These are phyloP conservation scores for Chanos chanos DNA, from an alignment of 2,797 vertebrate genomes.

Conservation along the genomic window DNA sequence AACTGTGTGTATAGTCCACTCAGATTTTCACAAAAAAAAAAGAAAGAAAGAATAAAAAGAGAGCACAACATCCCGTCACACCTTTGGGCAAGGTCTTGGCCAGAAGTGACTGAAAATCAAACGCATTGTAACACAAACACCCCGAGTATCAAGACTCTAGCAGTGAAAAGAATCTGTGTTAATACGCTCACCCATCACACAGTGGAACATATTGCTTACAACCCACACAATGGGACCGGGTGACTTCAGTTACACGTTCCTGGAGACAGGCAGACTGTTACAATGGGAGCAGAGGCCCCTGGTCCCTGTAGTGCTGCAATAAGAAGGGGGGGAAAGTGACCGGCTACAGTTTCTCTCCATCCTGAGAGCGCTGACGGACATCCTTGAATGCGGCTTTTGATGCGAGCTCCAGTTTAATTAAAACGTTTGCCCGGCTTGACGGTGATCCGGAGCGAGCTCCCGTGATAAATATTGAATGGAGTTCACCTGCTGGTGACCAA, in stretches of 20 bases:
- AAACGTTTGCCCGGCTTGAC: conserved; percentile 79
- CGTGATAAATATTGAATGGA: conserved; percentile 84
- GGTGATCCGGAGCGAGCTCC: conserved; percentile 75
- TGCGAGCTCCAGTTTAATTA: conserved; percentile 87
- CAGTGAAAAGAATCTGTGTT: conserved; percentile 85
- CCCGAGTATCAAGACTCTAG: conserved; percentile 73
- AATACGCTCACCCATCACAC: conserved; percentile 81
- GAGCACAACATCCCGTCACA: conserved; percentile 1
- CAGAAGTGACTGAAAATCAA: conserved; percentile 65
- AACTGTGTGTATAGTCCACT: no score
- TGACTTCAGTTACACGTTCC: conserved; percentile 89
- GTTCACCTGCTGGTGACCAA: conserved; percentile 83
- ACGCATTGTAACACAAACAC: conserved; percentile 79
- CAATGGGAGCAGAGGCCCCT: conserved; percentile 79
- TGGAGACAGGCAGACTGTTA: conserved; percentile 84
- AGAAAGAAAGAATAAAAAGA: no score
- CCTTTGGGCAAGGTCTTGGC: conserved; percentile 4
- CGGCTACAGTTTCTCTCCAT: conserved; percentile 85
- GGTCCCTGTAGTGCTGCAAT: conserved; percentile 72
- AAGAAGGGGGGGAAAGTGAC: conserved; percentile 79
- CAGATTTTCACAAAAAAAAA: no score
- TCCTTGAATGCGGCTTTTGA: conserved; percentile 87
- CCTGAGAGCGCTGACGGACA: conserved; percentile 77
- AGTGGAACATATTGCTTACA: conserved; percentile 89
- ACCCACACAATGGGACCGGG: conserved; percentile 77